Conservation (phyloP, 2,888 invertebrate species). For the Rhodophaea formosa region DNA sequence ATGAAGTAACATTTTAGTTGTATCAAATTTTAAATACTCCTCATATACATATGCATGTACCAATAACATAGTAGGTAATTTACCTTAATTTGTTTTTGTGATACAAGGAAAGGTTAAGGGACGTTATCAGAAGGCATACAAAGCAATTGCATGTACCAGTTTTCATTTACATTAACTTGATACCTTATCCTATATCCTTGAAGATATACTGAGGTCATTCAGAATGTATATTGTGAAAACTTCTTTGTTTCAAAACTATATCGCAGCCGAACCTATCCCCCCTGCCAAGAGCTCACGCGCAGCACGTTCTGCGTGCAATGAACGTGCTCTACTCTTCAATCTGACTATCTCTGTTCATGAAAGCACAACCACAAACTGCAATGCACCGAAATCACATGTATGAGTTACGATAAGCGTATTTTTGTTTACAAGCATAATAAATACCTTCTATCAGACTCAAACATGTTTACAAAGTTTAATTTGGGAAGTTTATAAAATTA, state of each 20-base stretch:
- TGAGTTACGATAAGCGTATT: neutral
- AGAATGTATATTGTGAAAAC: neutral
- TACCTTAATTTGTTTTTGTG: neutral
- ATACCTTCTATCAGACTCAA: neutral
- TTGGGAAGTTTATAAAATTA: conserved; percentile 13
- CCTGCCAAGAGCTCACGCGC: neutral
- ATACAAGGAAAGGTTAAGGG: conserved; percentile 5
- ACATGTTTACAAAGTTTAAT: conserved; percentile 6
- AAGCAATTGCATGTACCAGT: neutral
- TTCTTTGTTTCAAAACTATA: neutral
- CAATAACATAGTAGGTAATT: neutral
- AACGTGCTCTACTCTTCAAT: neutral
- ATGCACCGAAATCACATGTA: neutral
- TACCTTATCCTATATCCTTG: conserved; percentile 9
- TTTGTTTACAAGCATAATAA: neutral
- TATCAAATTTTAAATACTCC: too few species aligned
- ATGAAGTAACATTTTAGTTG: too few species aligned
- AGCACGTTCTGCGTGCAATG: neutral
- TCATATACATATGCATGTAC: too few species aligned
- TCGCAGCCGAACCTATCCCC: neutral
- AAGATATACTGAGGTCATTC: neutral
- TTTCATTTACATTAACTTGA: neutral
- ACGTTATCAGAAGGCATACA: neutral
- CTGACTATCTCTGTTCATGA: neutral
- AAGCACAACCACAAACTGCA: neutral